Evolutionary conservation across 2,888 invertebrate genomes (phyloP).

Genomic region (Adelognathus sp.): DNA sequence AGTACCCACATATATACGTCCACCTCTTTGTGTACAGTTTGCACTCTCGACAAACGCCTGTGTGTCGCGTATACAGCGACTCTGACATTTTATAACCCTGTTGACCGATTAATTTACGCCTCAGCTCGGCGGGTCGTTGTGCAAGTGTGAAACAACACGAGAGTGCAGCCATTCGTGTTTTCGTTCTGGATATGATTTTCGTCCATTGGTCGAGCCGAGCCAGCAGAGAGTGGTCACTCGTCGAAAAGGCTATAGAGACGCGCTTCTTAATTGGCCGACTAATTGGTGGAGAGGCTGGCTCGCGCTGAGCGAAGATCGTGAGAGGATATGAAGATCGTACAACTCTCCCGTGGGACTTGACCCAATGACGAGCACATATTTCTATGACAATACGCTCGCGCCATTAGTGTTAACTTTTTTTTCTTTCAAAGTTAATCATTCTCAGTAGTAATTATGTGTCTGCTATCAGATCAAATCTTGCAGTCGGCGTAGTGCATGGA

Average conservation of each 20-base stretch:
- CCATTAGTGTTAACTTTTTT: conserved; percentile 13
- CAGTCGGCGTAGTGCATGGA: background rate
- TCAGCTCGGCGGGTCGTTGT: background rate
- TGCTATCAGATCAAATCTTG: background rate
- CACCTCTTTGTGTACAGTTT: background rate
- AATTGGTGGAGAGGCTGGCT: conserved; percentile 43
- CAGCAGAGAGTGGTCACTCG: conserved; percentile 35
- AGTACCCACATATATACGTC: conserved; percentile 28
- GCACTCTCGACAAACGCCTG: background rate
- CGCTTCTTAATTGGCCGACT: conserved; percentile 46
- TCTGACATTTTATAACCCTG: conserved; percentile 42
- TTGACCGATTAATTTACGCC: conserved; percentile 44
- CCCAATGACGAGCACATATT: conserved; percentile 51
- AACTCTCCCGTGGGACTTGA: conserved; percentile 24
- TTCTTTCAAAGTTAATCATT: background rate
- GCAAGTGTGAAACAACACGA: background rate
- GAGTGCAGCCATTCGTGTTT: background rate
- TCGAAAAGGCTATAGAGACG: conserved; percentile 40
- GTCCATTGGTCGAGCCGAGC: background rate
- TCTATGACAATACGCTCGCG: conserved; percentile 37
- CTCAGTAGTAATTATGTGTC: background rate
- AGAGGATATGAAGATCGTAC: background rate
- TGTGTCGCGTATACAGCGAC: background rate
- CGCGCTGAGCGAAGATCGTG: conserved; percentile 17
- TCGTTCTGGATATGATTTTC: background rate